These are phyloP conservation scores for Caenorhabditis sp. DNA, from an alignment of 2,888 invertebrate species.

Conservation along the genomic window DNA sequence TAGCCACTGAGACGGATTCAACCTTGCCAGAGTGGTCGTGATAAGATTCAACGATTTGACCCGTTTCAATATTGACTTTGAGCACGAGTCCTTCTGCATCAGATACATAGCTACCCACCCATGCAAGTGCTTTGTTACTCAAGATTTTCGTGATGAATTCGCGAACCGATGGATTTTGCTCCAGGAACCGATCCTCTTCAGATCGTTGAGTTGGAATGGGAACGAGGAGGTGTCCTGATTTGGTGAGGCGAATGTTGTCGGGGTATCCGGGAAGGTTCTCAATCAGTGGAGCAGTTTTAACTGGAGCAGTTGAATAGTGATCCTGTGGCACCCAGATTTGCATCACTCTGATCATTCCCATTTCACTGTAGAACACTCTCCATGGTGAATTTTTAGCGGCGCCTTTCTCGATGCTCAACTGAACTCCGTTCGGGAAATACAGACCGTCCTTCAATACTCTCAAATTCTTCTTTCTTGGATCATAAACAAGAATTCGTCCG, in stretches of 20 bases:
- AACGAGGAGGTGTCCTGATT: conserved; percentile 51
- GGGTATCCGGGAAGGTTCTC: conserved; percentile 76
- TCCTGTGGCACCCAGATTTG: conserved; percentile 64
- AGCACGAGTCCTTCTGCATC: conserved; percentile 61
- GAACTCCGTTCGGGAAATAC: conserved; percentile 75
- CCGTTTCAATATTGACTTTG: conserved; percentile 67
- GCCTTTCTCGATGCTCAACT: conserved; percentile 64
- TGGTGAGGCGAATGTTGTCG: conserved; percentile 71
- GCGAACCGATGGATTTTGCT: conserved; percentile 57
- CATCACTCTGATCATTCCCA: conserved; percentile 72
- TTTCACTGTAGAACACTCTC: conserved; percentile 69
- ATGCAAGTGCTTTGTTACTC: conserved; percentile 59
- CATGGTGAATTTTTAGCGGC: conserved; percentile 36
- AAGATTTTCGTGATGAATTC: conserved; percentile 70
- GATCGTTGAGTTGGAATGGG: conserved; percentile 60
- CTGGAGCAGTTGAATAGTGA: conserved; percentile 60
- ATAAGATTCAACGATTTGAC: conserved; percentile 67
- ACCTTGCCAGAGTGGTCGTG: conserved; percentile 68
- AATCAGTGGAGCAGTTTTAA: conserved; percentile 55
- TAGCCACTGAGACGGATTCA: conserved; percentile 59
- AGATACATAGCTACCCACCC: conserved; percentile 49
- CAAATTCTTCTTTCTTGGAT: conserved; percentile 64
- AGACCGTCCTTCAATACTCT: conserved; percentile 64
- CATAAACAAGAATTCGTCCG: conserved; percentile 70
- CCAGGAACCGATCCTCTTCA: conserved; percentile 60